Evolutionary conservation across 2,888 invertebrate genomes (phyloP).

Genomic region (Stenoptilia bipunctidactyla): DNA sequence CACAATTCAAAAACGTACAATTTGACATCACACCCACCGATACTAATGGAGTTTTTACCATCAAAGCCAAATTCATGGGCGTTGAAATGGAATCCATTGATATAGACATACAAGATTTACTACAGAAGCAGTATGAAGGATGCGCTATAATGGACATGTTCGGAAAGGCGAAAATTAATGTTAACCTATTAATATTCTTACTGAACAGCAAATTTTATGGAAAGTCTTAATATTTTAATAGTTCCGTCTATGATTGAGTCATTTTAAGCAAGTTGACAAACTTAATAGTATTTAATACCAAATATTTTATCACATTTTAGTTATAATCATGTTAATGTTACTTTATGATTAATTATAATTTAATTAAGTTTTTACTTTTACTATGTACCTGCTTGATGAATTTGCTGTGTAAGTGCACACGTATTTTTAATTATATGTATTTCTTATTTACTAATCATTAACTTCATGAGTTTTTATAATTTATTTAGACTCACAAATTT

Average conservation of each 20-base stretch:
- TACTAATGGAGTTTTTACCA: constrained; percentile 76
- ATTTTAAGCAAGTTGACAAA: no score
- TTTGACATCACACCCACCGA: constrained; percentile 80
- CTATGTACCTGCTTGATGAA: no score
- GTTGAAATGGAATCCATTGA: constrained; percentile 81
- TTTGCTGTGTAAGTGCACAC: no score
- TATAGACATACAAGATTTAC: constrained; percentile 78
- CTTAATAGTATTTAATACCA: no score
- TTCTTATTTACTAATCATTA: no score
- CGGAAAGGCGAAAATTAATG: constrained; percentile 83
- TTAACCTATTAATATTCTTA: constrained; percentile 80
- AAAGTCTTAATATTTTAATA: constrained; percentile 40
- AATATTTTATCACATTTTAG: no score
- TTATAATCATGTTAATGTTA: no score
- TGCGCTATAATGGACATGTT: constrained; percentile 82
- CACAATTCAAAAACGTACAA: constrained; percentile 81
- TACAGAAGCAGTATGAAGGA: constrained; percentile 83
- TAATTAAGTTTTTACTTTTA: no score
- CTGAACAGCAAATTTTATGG: constrained; percentile 84
- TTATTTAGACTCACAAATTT: no score
- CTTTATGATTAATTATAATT: no score
- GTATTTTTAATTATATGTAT: no score
- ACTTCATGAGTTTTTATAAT: no score
- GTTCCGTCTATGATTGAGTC: constrained; percentile 1
- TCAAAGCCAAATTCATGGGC: constrained; percentile 82